These are phyloP conservation scores for Augochlorella aurata DNA, from an alignment of 2,888 invertebrate species.

Conservation along the genomic window DNA sequence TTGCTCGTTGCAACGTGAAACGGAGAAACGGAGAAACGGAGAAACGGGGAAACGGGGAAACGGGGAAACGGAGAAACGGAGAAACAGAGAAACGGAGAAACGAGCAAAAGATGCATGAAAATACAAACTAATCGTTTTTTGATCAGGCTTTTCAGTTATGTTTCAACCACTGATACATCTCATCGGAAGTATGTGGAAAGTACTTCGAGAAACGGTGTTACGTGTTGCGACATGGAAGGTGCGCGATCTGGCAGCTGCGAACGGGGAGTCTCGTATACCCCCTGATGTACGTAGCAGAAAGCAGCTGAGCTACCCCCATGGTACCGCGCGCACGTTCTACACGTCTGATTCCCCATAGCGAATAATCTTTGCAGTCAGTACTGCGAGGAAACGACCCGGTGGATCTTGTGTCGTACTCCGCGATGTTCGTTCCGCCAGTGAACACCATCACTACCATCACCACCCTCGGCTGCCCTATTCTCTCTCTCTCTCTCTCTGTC, in stretches of 20 bases:
- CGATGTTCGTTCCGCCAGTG: slow-evolving; percentile 9
- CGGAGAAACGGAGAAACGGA: background rate
- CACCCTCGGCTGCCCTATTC: background rate
- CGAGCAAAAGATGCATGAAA: background rate
- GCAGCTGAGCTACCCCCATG: slow-evolving; percentile 73
- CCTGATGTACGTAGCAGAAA: slow-evolving; percentile 67
- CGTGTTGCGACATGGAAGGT: slow-evolving; percentile 60
- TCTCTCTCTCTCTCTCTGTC: background rate
- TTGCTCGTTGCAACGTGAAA: background rate
- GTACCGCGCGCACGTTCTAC: slow-evolving; percentile 37
- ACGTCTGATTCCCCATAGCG: slow-evolving; percentile 62
- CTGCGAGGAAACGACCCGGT: slow-evolving; percentile 40
- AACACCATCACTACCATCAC: background rate
- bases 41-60: background rate
- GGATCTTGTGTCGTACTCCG: slow-evolving; percentile 25
- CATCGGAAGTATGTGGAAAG: slow-evolving; percentile 7
- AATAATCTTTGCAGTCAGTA: slow-evolving; percentile 53
- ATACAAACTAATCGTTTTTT: background rate
- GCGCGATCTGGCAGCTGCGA: slow-evolving; percentile 72
- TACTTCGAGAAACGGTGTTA: slow-evolving; percentile 17
- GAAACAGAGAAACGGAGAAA: background rate
- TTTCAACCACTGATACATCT: background rate
- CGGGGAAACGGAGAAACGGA: background rate
- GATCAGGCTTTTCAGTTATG: background rate
- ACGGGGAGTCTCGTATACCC: slow-evolving; percentile 72